These are phyloP conservation scores for Drosophila persimilis DNA, from an alignment of 1,140 invertebrate species.

Conservation along the genomic window DNA sequence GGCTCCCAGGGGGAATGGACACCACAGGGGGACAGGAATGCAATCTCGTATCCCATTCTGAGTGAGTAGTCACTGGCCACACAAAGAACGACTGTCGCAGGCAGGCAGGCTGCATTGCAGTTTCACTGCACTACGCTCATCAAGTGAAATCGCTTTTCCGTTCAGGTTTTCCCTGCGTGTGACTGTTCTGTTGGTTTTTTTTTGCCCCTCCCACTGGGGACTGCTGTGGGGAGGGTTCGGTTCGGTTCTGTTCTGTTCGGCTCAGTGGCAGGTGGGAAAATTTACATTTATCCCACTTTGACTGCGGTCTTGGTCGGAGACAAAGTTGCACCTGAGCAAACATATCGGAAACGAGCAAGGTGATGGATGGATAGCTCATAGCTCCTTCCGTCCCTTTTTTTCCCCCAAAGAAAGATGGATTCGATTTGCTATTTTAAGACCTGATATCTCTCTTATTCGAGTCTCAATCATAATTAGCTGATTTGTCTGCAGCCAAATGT, in stretches of 20 bases:
- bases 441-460: conserved; percentile 17
- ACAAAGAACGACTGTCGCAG: conserved; percentile 34
- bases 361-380: conserved; percentile 36
- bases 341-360: conserved; percentile 19
- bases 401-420: conserved; percentile 14
- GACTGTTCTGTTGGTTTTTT: conserved; percentile 58
- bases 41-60: conserved; percentile 31
- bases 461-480: conserved; percentile 42
- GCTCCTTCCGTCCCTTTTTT: neutral
- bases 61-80: conserved; percentile 54
- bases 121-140: conserved; percentile 26
- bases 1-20: conserved; percentile 10
- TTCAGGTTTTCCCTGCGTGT: conserved; percentile 7
- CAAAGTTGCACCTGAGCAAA: conserved; percentile 55
- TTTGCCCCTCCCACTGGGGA: conserved; percentile 30
- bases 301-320: conserved; percentile 25
- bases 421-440: conserved; percentile 22
- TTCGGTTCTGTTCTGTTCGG: neutral
- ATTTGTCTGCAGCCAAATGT: conserved; percentile 33
- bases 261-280: conserved; percentile 47
- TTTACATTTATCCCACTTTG: conserved; percentile 59
- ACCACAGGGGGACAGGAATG: neutral
- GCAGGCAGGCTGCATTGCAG: conserved; percentile 8
- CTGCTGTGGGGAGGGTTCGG: neutral
- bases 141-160: conserved; percentile 14